Evolutionary conservation across 2,113 vertebrate genomes (phyloP).

Genomic region (Herpetotheres cachinnans): DNA sequence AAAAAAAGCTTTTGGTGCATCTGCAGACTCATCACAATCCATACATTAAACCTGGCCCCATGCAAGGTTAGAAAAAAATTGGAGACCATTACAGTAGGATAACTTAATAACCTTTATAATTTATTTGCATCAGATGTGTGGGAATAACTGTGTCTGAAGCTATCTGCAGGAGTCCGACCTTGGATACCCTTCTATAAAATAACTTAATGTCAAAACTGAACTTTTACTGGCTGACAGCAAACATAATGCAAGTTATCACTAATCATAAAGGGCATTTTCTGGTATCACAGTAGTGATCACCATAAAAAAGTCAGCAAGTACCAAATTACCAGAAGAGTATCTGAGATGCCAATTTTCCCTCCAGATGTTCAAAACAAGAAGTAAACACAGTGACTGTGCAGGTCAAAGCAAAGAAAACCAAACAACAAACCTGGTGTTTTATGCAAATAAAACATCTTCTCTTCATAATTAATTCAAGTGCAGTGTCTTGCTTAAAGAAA

Average conservation of each 20-base stretch:
- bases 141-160: not conserved
- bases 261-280: not conserved
- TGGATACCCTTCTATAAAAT: not conserved
- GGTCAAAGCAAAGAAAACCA: not conserved
- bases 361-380: not conserved
- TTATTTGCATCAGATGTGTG: not conserved
- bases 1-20: not conserved
- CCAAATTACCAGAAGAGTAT: not conserved
- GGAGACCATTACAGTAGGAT: not conserved
- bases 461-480: not conserved
- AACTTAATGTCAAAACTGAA: not conserved
- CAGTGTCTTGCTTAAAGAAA: not conserved
- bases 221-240: not conserved
- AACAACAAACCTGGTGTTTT: not conserved
- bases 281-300: not conserved
- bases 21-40: not conserved
- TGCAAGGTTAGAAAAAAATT: not conserved
- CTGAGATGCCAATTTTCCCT: not conserved
- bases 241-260: not conserved
- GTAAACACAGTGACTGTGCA: not conserved
- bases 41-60: not conserved
- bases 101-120: not conserved
- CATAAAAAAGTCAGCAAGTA: not conserved
- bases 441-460: not conserved
- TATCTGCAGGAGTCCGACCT: not conserved